phyloP scores from a whole-genome alignment of 2,113 vertebrate genomes.

The Sitta europaea region DNA sequence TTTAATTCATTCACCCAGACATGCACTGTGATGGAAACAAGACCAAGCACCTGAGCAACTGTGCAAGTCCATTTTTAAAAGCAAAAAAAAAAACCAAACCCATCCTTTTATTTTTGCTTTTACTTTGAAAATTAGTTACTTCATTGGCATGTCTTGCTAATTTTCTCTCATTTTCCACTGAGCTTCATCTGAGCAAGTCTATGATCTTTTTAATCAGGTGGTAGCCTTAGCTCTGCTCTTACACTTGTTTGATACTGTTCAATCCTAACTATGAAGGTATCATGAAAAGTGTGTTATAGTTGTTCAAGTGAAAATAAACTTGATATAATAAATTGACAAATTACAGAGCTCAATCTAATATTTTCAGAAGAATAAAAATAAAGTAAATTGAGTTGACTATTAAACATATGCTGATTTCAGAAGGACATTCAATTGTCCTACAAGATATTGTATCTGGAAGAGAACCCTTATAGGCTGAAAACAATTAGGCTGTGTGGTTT shows the following conservation, averaged over 20 bases:
- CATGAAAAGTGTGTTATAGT: not conserved
- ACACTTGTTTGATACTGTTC: not conserved
- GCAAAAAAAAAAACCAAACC: not conserved
- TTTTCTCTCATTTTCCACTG: not conserved
- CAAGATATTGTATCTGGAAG: slow-evolving; percentile 56
- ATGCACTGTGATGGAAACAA: not conserved
- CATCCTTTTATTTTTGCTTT: not conserved
- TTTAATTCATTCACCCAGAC: not conserved
- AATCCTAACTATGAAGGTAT: not conserved
- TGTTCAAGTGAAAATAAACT: not conserved
- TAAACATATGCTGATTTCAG: not conserved
- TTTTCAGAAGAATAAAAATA: slow-evolving; percentile 15
- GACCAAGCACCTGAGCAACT: not conserved
- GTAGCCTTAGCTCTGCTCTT: not conserved
- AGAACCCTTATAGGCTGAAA: slow-evolving; percentile 59
- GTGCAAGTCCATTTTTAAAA: not conserved
- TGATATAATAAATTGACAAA: not conserved
- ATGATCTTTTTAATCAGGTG: not conserved
- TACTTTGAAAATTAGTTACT: not conserved
- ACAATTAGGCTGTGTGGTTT: slow-evolving; percentile 75
- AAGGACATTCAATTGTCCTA: slow-evolving; percentile 33
- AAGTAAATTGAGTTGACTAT: not conserved
- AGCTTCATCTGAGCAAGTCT: not conserved
- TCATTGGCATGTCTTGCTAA: not conserved
- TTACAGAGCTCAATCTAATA: not conserved